Conservation (phyloP, 92 coral and sea anemone species). For the Ricordea florida region DNA sequence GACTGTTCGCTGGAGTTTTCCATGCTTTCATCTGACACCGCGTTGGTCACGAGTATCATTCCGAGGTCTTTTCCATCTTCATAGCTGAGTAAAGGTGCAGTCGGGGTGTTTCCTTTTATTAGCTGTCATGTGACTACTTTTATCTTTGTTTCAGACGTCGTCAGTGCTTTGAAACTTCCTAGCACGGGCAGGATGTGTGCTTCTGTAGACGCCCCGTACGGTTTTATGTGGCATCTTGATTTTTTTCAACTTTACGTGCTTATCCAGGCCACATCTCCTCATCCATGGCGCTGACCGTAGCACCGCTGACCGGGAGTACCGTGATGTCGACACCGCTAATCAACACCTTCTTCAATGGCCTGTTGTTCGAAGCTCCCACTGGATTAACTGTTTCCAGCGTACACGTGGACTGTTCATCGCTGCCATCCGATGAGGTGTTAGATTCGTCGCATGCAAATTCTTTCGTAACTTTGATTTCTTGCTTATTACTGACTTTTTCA, state of each 20-base stretch:
- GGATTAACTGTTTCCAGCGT: too few species aligned
- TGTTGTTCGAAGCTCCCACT: too few species aligned
- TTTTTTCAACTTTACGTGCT: background rate
- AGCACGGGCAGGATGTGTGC: conserved; percentile 6
- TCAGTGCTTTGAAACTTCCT: background rate
- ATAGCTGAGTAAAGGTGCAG: background rate
- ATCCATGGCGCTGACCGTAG: conserved; percentile 22
- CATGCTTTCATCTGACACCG: background rate
- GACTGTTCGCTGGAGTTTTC: background rate
- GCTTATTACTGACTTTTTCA: too few species aligned
- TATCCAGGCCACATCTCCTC: conserved; percentile 14
- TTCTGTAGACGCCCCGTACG: background rate
- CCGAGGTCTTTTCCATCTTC: background rate
- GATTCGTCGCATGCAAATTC: too few species aligned
- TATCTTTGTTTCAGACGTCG: background rate
- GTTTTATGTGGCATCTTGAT: conserved; percentile 16
- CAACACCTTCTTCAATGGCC: background rate
- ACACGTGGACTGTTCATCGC: too few species aligned
- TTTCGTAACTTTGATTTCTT: too few species aligned
- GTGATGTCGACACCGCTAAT: background rate
- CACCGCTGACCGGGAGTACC: conserved; percentile 12
- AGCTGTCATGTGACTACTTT: background rate
- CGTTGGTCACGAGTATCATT: background rate
- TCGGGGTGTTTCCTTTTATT: conserved; percentile 3
- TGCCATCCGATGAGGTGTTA: too few species aligned